Evolutionary conservation across 92 coral and sea anemone genomes (phyloP), one percentile per base, ranked within the genome.

Genomic region (Phenganax stokvisi): DNA sequence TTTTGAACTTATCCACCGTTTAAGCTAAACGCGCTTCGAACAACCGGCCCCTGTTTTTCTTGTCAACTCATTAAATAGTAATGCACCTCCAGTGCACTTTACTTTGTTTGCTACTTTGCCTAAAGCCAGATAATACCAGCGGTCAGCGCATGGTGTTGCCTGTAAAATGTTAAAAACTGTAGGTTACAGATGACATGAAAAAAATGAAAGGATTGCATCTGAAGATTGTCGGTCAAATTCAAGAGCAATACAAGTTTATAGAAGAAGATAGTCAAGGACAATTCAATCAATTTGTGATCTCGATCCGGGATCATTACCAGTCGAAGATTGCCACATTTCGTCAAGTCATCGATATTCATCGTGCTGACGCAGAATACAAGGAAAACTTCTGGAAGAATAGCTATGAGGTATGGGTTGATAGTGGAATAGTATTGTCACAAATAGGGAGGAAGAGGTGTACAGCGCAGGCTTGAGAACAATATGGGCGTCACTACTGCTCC

Each of bases 261-360:
- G 98, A 94, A 72, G 98, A 94, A 87, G 98, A 94, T 66, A 89
- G 92, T 44, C 98, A 91, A 92, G 98, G 96, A 54, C 92, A 94
- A 84, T 94, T 94, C 84, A 94, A 94, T 84, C 92, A 96, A 9
- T 94, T 91, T 86, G 98, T 94, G 68, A 87, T 94, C 74, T 90
- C 84, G 55, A 81, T 94, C 66, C 90, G 97, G 56, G 85, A 90
- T 54, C 91, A 94, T 54, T 94, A 94, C 59, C 86, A 92, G n/a
- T 90, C 87, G 54, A 94, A 94, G 72, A 89, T 92, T 30, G 71
- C 90, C 30, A 94, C 98, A 7, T 92, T 94, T 53, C 89, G 98
- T 68, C 97, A 94, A 71, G 98, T 94, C 10, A 94, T 94, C 12
- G 92, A 91, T 65, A 85, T 94, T 8, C 97, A 94, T 82, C 87